Percentiles rank a stretch among this genome's conserved stretches.
These are phyloP conservation scores for Rallus crepitans DNA, from an alignment of 2,797 vertebrate genomes.

Conservation along the genomic window DNA sequence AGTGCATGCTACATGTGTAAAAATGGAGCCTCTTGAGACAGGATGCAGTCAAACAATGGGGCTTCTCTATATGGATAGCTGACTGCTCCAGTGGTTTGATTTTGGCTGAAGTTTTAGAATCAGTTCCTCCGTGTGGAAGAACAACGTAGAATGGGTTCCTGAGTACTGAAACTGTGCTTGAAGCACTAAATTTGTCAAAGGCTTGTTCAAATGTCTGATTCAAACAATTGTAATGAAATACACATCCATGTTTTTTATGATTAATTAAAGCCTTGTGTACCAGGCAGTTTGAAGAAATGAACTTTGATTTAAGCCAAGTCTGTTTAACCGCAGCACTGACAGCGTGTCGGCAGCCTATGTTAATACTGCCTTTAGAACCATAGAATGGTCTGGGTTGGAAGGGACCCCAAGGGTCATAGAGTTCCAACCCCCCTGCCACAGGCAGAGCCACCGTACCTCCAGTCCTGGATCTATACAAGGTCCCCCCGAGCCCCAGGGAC, in stretches of 20 bases:
- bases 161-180: neutral
- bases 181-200: neutral
- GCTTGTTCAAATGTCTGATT: neutral
- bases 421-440: too few relatives aligned
- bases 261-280: neutral
- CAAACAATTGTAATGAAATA: neutral
- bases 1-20: neutral
- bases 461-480: too few relatives aligned
- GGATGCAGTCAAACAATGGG: neutral
- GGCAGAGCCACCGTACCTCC: too few relatives aligned
- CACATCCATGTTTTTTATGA: neutral
- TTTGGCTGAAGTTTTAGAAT: neutral
- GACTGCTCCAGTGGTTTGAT: neutral
- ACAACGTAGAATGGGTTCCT: neutral
- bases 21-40: neutral
- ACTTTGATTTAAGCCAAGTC: neutral
- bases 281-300: neutral
- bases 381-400: too few relatives aligned
- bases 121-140: fast-evolving
- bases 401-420: too few relatives aligned
- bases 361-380: neutral
- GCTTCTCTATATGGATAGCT: neutral
- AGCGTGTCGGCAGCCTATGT: neutral
- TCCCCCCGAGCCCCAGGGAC: too few relatives aligned
- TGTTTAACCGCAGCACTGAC: neutral